Evolutionary conservation across 2,113 vertebrate species (phyloP), one percentile per base, ranked within the genome.

Genomic region (Grantiella picta): DNA sequence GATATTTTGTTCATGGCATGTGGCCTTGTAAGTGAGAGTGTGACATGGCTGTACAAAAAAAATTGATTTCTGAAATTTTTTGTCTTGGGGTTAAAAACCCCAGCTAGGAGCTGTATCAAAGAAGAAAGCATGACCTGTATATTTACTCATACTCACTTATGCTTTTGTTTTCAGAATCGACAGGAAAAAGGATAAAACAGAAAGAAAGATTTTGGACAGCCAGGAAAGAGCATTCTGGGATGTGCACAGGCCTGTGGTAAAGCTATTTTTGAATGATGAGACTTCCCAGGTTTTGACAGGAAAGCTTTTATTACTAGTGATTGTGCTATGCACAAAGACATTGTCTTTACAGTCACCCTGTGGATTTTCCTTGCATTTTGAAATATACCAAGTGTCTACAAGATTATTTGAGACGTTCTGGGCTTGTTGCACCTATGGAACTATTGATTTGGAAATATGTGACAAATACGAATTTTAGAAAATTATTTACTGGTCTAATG

Each of bases 161-260:
- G 45, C 63, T 80, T 92, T 86, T 96, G 45, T 89, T 97, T 97
- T 86, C 97, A 99, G 99, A 97, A 99, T 99, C 15, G 99, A 99
- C 97, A 98, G 99, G 70, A 99, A 99, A 97, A 99, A 99, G 86
- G 99, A 99, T 97, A 99, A 99, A 96, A 99, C 99, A 7, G 99
- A 99, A 97, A 98, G 99, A 94, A 99, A 99, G 97, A 99, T 99
- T 97, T 97, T 99, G 95, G 99, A 99, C 96, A 99, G 99, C 95
- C 99, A 99, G 96, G 99, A 99, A 96, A 98, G 99, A 94, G 99
- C 99, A 73, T 99, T 99, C 97, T 99, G 99, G 99, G 99, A 99
- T 83, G 99, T 99, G 79, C 99, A 99, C 96, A 98, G 99, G 61
- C 99, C 99, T 76, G 99, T 99, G 99, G 99, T 99, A 97, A 99